Conservation (phyloP, 2,113 vertebrate species). For the Planiliza haematocheilus region DNA sequence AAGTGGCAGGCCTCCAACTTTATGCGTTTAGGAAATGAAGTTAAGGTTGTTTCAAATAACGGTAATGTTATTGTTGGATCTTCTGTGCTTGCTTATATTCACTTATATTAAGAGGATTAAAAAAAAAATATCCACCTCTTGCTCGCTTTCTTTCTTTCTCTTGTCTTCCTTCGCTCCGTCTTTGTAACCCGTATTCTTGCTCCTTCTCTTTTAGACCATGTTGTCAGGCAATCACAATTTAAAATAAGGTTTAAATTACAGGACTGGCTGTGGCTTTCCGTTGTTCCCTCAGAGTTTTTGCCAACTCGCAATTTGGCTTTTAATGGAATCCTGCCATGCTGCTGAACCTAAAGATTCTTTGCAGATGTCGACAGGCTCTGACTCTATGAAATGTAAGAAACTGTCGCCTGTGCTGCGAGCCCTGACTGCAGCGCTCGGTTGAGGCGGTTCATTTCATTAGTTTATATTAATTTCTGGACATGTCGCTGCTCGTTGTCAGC, state of each 20-base stretch:
- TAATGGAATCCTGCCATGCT: slow-evolving; percentile 99
- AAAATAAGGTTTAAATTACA: slow-evolving; percentile 99
- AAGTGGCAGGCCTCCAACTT: too few relatives aligned
- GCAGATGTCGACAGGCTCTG: slow-evolving; percentile 96
- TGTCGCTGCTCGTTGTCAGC: slow-evolving; percentile 27
- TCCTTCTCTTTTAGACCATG: slow-evolving; percentile 65
- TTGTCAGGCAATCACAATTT: slow-evolving; percentile 85
- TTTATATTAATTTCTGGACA: slow-evolving; percentile 45
- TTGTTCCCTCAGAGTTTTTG: slow-evolving; percentile 96
- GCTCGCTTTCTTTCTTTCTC: slow-evolving; percentile 16
- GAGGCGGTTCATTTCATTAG: slow-evolving; percentile 35
- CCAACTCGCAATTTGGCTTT: slow-evolving; percentile 97
- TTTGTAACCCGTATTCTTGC: slow-evolving; percentile 42
- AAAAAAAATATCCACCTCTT: slow-evolving; percentile 19
- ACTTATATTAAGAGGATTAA: slow-evolving; percentile 20
- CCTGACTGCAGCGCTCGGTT: slow-evolving; percentile 41
- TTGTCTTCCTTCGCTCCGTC: slow-evolving; percentile 24
- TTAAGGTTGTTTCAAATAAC: slow-evolving; percentile 34
- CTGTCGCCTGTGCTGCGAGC: slow-evolving; percentile 62
- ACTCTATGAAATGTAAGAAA: slow-evolving; percentile 89
- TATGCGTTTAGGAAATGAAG: neutral
- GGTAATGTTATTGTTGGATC: slow-evolving; percentile 55
- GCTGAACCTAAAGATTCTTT: slow-evolving; percentile 96
- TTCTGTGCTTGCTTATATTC: slow-evolving; percentile 33
- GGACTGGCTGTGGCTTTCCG: slow-evolving; percentile 94